Evolutionary conservation across 1,140 invertebrate genomes (phyloP).

Genomic region (Acromyrmex echinatior): DNA sequence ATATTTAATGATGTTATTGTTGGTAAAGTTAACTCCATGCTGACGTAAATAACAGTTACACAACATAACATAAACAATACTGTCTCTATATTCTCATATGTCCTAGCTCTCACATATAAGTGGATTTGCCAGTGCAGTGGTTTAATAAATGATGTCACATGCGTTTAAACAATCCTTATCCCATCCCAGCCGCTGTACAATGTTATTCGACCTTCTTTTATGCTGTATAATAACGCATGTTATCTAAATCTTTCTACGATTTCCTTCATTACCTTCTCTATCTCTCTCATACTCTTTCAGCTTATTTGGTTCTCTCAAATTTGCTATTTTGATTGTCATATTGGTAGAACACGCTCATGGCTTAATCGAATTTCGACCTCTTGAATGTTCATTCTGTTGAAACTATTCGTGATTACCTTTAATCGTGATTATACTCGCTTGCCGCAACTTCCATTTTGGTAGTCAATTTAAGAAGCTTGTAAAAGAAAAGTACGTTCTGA

Average conservation of each 20-base stretch:
- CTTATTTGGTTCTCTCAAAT: constrained; percentile 38
- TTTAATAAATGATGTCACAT: too few species aligned
- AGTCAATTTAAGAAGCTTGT: constrained; percentile 73
- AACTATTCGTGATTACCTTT: constrained; percentile 24
- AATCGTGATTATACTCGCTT: constrained; percentile 1
- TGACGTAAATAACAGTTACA: too few species aligned
- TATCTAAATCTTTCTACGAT: background rate
- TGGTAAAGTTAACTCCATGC: too few species aligned
- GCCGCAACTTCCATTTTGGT: constrained; percentile 14
- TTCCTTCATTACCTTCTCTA: background rate
- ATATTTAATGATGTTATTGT: too few species aligned
- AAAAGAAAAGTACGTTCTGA: constrained; percentile 64
- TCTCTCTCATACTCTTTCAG: background rate
- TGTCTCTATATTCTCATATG: too few species aligned
- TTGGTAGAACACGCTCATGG: background rate
- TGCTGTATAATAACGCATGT: background rate
- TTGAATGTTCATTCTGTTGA: constrained; percentile 44
- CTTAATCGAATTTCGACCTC: constrained; percentile 68
- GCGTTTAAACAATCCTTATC: too few species aligned
- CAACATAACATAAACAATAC: too few species aligned
- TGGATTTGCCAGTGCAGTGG: too few species aligned
- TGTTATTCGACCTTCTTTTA: too few species aligned
- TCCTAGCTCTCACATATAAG: too few species aligned
- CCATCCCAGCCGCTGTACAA: too few species aligned
- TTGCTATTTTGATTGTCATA: constrained; percentile 9